Conservation (phyloP, 2,888 invertebrate species). For the Folsomia manolachei region DNA sequence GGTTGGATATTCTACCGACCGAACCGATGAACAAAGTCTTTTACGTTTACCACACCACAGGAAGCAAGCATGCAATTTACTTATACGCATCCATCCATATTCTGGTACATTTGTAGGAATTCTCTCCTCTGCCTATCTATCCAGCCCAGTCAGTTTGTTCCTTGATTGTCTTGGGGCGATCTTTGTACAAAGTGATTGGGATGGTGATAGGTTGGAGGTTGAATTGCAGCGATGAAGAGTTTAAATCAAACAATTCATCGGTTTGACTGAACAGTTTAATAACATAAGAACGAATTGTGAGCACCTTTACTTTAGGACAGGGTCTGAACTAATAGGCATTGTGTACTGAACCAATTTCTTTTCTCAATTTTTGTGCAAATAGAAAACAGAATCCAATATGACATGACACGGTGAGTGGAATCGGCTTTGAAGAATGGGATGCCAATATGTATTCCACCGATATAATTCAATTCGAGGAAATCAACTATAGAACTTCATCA, state of each 20-base stretch:
- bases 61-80: background rate
- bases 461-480: background rate
- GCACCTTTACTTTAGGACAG: background rate
- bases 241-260: background rate
- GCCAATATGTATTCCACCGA: background rate
- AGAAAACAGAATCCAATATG: background rate
- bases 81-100: too few species aligned
- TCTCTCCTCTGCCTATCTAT: too few species aligned
- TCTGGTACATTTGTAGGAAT: too few species aligned
- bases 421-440: background rate
- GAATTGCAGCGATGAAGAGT: background rate
- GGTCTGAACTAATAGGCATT: background rate
- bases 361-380: background rate
- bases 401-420: background rate
- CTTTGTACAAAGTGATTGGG: background rate
- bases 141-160: background rate
- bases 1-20: background rate
- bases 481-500: background rate
- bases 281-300: background rate
- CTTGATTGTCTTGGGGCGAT: background rate
- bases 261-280: conserved; percentile 1
- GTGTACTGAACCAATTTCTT: background rate
- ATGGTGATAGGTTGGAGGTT: background rate
- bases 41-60: background rate
- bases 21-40: background rate